These are phyloP conservation scores for Clarias batrachus DNA, from an alignment of 2,113 vertebrate genomes.

Conservation along the genomic window DNA sequence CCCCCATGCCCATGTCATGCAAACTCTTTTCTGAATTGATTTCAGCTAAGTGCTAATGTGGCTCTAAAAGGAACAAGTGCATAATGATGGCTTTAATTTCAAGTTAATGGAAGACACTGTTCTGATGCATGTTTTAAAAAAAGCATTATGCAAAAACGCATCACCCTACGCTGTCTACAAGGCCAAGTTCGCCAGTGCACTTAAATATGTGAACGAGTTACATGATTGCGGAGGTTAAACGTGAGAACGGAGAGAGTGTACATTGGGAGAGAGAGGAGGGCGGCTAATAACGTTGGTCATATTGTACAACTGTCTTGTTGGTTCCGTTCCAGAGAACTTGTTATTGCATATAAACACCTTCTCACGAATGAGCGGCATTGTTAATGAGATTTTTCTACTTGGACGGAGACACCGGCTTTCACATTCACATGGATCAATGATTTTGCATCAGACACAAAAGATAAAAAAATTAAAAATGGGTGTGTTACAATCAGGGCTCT, in stretches of 20 bases:
- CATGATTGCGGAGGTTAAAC: slow-evolving; percentile 39
- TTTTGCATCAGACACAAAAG: slow-evolving; percentile 18
- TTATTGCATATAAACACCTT: slow-evolving; percentile 47
- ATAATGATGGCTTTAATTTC: slow-evolving; percentile 34
- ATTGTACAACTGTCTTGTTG: slow-evolving; percentile 36
- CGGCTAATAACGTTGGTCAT: background rate
- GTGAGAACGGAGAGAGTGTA: slow-evolving; percentile 22
- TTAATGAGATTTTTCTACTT: slow-evolving; percentile 52
- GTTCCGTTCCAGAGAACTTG: slow-evolving; percentile 38
- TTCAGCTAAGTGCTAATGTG: slow-evolving; percentile 14
- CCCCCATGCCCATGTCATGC: background rate
- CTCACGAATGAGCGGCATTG: slow-evolving; percentile 29
- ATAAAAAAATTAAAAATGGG: slow-evolving; percentile 32
- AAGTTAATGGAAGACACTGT: slow-evolving; percentile 31
- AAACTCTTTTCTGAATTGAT: slow-evolving; percentile 6
- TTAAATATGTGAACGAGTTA: slow-evolving; percentile 42
- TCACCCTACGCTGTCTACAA: background rate
- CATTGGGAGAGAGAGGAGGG: slow-evolving; percentile 12
- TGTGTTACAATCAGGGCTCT: slow-evolving; percentile 22
- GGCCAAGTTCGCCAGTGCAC: slow-evolving; percentile 4
- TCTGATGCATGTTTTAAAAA: slow-evolving; percentile 32
- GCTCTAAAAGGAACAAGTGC: slow-evolving; percentile 20
- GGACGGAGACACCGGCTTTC: slow-evolving; percentile 44
- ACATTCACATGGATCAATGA: slow-evolving; percentile 48
- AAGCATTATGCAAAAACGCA: slow-evolving; percentile 25